Evolutionary conservation across 2,888 invertebrate genomes (phyloP), one percentile per base, ranked within the genome.

Genomic region (Pyrocoelia pectoralis): DNA sequence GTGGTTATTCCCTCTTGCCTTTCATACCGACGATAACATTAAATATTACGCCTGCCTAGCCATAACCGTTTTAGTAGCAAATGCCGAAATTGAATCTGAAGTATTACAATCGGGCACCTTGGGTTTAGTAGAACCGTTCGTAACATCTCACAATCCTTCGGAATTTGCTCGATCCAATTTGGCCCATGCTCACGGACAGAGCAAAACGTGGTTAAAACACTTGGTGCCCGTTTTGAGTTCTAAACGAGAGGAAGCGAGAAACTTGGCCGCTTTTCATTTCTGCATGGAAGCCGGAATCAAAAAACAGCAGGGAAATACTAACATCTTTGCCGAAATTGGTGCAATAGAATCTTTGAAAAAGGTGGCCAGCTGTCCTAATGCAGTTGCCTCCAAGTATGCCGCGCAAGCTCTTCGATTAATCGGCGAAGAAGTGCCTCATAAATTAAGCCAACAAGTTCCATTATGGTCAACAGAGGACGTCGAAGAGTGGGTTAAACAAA

Each of bases 201-300:
- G 97, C 77, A 93, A 94, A 78, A 94, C 94, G 74, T 98, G 98
- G 98, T 83, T 98, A 56, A 89, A 93, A 81, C 86, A 94, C 73
- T 84, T 99, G 69, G 95, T 98, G 2, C 97, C 98, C 0, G 95
- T 98, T 9, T 84, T 99, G 56, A 93, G 93, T 78, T 97, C 97
- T 40, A 94, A 97, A 78, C 86, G 97, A 65, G 95, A 97, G 78
- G 98, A 98, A 82, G 98, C 98, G 0, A 88, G 97, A 74, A 97
- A 96, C 79, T 83, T 99, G 73, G 98, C 98, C 2, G 97, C 98
- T 29, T 99, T 98, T 80, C 99, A 99, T 79, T 94, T 98, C 80
- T 97, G 97, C 77, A 97, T 99, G 97, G 99, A 99, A 82, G 98
- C 98, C 9, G 95, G 95, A 33, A 98, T 99, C 57, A 98, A 98